Evolutionary conservation across 2,888 invertebrate species (phyloP), one percentile per base, ranked within the genome.

Genomic region (Caenorhabditis sp.): DNA sequence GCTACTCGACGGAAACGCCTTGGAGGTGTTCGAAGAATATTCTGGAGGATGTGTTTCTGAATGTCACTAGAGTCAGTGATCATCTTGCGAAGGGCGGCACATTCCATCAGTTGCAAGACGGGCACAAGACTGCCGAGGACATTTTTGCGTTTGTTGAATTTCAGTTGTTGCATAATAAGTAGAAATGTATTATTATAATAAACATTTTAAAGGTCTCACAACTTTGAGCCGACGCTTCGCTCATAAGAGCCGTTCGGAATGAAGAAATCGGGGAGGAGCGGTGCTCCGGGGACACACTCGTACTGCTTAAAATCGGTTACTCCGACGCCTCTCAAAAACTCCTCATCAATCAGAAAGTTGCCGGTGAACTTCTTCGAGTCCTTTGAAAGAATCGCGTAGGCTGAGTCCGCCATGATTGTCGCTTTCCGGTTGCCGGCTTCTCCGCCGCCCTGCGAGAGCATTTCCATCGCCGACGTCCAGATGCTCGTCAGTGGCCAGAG

Each of bases 341-440:
- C 93, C 87, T 99, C 98, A 89, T 99, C 98, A 52, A 97, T 93
- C 35, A 93, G 93, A 90, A 97, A 99, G 88, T 96, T 93, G 0
- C 97, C 97, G 8, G 76, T 77, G 66, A 61, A 77, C 13, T 91
- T 90, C 87, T 92, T 93, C 6, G 95, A 94, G 84, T 95, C 93
- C 85, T 93, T 93, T 86, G 91, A 92, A 13, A 95, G 90, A 89
- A 95, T 93, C 7, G 92, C 92, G 89, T 96, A 95, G 0, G 95
- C 95, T 6, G 95, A 94, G 90, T 96, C 96, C 11, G 80, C 68
- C 78, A 80, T 76, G n/a, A 80, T 80, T 9, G 66, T 53, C 1
- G 78, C 62, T 24, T 76, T 68, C 41, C 80, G 48, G 50, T 68
- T 68, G 7, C 76, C 78, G 37, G 92, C 92, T 1, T 45, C 26